Conservation (phyloP, 2,888 invertebrate genomes). For the Lycocerus yunnanus region DNA sequence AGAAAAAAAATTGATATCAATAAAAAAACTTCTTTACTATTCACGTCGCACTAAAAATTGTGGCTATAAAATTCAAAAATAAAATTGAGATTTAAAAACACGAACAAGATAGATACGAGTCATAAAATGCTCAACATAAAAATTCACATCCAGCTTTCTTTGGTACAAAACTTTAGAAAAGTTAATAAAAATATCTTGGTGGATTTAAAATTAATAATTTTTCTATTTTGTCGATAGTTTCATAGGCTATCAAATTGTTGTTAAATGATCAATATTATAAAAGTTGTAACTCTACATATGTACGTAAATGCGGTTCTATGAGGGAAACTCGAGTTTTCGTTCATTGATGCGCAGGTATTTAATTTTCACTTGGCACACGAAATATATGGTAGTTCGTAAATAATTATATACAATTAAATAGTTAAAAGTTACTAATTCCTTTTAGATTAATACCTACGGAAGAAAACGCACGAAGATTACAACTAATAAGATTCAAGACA, state of each 20-base stretch:
- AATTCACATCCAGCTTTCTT: neutral
- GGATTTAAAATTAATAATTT: neutral
- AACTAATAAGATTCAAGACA: too few relatives aligned
- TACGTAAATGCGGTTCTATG: neutral
- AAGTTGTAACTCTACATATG: neutral
- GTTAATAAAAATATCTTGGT: neutral
- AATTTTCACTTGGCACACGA: neutral
- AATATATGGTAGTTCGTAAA: neutral
- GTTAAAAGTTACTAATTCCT: neutral
- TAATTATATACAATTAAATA: neutral
- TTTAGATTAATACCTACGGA: neutral
- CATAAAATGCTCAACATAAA: neutral
- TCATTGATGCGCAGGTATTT: neutral
- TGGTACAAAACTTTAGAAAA: neutral
- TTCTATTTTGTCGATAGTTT: neutral
- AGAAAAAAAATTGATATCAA: neutral
- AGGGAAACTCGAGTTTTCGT: neutral
- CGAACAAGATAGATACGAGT: neutral
- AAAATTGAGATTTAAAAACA: neutral
- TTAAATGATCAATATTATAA: neutral
- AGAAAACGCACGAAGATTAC: neutral
- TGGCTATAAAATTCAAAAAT: neutral
- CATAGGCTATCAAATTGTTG: neutral
- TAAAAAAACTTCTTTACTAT: neutral
- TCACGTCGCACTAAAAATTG: neutral